Conservation (phyloP, 2,888 invertebrate species). For the Diaphora mendica region DNA sequence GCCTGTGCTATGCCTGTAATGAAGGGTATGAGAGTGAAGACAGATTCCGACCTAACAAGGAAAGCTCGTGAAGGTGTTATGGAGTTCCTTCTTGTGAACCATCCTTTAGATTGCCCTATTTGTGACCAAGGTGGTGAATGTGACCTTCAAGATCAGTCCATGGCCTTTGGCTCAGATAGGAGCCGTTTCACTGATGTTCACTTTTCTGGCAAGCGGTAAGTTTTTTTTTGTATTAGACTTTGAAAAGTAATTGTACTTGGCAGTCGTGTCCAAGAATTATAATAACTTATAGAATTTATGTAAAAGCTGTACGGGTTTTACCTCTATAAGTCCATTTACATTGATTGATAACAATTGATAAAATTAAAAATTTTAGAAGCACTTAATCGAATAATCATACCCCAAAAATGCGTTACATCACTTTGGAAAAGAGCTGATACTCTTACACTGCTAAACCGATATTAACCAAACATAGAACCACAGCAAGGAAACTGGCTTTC, state of each 20-base stretch:
- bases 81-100: conserved; percentile 99
- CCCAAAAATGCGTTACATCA: no score
- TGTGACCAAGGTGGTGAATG: conserved; percentile 99
- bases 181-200: conserved; percentile 97
- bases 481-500: no score
- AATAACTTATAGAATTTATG: no score
- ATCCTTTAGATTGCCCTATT: conserved; percentile 99
- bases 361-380: no score
- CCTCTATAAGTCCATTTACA: no score
- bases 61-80: conserved; percentile 94
- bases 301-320: no score
- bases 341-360: no score
- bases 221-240: not conserved
- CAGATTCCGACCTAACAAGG: conserved; percentile 97
- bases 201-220: conserved; percentile 94
- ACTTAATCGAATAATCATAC: no score
- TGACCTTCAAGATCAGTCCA: conserved; percentile 98
- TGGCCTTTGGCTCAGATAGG: conserved; percentile 98
- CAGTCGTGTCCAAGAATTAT: no score
- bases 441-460: no score
- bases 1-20: conserved; percentile 99
- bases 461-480: no score
- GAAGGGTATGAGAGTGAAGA: conserved; percentile 99
- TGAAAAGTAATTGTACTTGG: not conserved
- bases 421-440: no score